Conservation (phyloP, 1,140 invertebrate genomes). For the Melipona quadrifasciata region DNA sequence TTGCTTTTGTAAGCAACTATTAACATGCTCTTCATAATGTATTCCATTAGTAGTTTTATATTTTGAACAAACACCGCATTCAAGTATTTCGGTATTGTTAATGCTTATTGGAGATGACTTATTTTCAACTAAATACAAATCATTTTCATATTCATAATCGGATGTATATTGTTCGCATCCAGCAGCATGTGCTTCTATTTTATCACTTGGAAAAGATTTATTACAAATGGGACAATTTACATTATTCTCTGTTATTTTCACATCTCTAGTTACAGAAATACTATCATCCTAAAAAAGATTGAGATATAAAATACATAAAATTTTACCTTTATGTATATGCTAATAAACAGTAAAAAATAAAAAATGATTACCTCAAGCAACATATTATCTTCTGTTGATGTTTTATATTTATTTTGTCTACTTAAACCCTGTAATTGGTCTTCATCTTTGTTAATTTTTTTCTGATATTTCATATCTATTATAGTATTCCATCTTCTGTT, state of each 20-base stretch:
- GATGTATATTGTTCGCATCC: conserved; percentile 64
- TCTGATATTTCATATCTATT: neutral
- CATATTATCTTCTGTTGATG: neutral
- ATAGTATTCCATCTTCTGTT: conserved; percentile 26
- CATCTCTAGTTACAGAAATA: neutral
- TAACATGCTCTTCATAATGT: conserved; percentile 61
- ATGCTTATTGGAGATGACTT: neutral
- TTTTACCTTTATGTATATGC: neutral
- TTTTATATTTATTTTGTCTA: neutral
- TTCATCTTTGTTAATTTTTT: neutral
- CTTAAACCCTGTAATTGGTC: neutral
- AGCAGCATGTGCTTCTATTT: conserved; percentile 70
- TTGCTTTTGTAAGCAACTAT: conserved; percentile 49
- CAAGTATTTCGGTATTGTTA: conserved; percentile 7
- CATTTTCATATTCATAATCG: conserved; percentile 14
- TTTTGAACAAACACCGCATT: conserved; percentile 61
- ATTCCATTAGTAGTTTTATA: conserved; percentile 55
- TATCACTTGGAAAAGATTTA: conserved; percentile 53
- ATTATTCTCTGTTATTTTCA: conserved; percentile 19
- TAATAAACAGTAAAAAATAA: neutral
- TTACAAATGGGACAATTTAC: conserved; percentile 72
- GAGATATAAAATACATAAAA: neutral
- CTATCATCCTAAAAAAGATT: conserved; percentile 27
- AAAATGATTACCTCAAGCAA: conserved; percentile 38
- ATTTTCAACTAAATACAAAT: conserved; percentile 25